Percentiles rank a stretch among this genome's conserved stretches.
phyloP scores from a whole-genome alignment of 2,888 invertebrate genomes.

The Nomada goodeniana region DNA sequence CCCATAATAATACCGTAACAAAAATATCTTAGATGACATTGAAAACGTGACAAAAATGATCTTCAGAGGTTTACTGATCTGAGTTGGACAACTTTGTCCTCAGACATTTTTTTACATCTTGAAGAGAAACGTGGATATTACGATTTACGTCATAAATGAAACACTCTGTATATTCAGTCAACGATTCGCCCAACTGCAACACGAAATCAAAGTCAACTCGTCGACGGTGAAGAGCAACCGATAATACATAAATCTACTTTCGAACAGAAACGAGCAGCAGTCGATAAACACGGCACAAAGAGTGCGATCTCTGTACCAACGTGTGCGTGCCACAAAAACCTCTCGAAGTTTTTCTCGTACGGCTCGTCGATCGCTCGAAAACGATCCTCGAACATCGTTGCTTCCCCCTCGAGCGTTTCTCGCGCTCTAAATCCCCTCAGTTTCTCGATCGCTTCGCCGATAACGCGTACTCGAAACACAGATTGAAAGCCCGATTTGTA shows the following conservation, averaged over 20 bases:
- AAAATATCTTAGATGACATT: too few species aligned
- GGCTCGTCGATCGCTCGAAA: constrained; percentile 2
- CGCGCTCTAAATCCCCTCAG: constrained; percentile 11
- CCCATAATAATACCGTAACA: too few species aligned
- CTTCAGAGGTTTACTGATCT: too few species aligned
- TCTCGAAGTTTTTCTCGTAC: not conserved
- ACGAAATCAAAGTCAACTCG: not conserved
- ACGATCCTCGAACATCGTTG: constrained; percentile 10
- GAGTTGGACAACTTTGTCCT: too few species aligned
- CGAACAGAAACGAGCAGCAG: not conserved
- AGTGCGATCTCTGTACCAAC: not conserved
- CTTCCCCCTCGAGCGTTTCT: constrained; percentile 9
- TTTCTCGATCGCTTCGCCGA: constrained; percentile 27
- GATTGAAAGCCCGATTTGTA: constrained; percentile 21
- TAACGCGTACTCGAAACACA: constrained; percentile 41
- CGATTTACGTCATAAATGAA: too few species aligned
- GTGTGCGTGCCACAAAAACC: not conserved
- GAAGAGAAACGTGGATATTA: too few species aligned
- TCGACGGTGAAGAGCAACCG: not conserved
- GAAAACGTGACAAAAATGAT: too few species aligned
- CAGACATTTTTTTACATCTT: too few species aligned
- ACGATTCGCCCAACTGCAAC: too few species aligned
- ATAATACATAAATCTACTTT: not conserved
- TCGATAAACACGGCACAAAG: constrained; percentile 5
- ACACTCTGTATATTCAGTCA: too few species aligned